phyloP scores from a whole-genome alignment of 2,888 invertebrate genomes.

The Drosophila neotestacea region DNA sequence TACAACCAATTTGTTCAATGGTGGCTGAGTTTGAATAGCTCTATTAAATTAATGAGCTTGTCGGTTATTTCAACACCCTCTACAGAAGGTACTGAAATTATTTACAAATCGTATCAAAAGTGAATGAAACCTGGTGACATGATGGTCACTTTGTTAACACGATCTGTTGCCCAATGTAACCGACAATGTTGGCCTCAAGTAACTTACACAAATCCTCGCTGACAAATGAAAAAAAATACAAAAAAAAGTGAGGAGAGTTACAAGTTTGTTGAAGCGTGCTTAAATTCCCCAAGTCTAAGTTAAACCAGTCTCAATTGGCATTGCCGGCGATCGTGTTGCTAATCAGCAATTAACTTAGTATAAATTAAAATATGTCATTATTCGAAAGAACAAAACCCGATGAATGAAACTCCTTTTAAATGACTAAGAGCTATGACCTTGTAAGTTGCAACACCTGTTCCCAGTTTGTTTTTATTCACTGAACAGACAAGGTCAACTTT shows the following conservation, averaged over 20 bases:
- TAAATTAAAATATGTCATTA: constrained; percentile 5
- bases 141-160: constrained; percentile 6
- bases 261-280: constrained; percentile 20
- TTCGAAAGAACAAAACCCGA: constrained; percentile 3
- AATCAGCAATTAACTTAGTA: constrained; percentile 25
- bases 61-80: not conserved
- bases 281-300: constrained; percentile 18
- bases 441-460: constrained; percentile 13
- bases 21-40: not conserved
- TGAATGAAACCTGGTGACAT: not conserved
- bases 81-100: not conserved
- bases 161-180: constrained; percentile 18
- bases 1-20: not conserved
- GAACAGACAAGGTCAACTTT: constrained; percentile 26
- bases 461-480: constrained; percentile 21
- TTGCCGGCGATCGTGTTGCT: constrained; percentile 26
- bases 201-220: constrained; percentile 25
- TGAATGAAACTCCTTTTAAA: constrained; percentile 17
- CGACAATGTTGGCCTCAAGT: constrained; percentile 18
- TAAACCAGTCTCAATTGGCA: constrained; percentile 46
- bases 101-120: not conserved
- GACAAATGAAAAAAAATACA: constrained; percentile 3
- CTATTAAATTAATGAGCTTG: not conserved
- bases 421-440: constrained; percentile 19
- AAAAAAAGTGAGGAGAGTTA: constrained; percentile 2